Conservation (phyloP, 2,113 vertebrate species). For the Lamprotornis superbus region DNA sequence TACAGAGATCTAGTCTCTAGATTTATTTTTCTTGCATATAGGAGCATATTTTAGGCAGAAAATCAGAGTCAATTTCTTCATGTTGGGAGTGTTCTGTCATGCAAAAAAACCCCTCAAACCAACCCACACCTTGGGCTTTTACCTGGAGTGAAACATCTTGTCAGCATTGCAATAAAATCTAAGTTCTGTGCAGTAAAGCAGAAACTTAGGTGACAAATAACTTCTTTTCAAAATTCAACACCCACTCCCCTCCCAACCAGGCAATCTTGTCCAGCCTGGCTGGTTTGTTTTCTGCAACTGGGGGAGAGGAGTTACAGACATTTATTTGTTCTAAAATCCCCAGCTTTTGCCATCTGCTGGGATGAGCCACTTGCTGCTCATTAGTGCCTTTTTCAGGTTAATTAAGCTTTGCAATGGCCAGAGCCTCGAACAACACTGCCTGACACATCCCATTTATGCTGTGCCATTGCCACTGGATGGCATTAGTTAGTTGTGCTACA, state of each 20-base stretch:
- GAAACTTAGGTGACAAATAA: not conserved
- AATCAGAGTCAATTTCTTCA: not conserved
- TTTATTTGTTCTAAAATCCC: not conserved
- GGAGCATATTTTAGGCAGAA: not conserved
- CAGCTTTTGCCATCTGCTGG: not conserved
- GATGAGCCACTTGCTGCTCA: not conserved
- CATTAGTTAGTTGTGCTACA: conserved; percentile 71
- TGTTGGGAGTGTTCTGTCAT: not conserved
- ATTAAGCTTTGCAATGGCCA: not conserved
- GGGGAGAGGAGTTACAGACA: not conserved
- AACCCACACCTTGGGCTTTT: not conserved
- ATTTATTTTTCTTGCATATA: not conserved
- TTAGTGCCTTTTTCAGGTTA: not conserved
- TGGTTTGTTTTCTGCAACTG: not conserved
- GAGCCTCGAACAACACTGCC: not conserved
- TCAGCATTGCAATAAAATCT: not conserved
- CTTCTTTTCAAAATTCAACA: not conserved
- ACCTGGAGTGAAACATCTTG: not conserved
- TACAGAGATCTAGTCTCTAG: too few species aligned
- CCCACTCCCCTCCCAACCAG: not conserved
- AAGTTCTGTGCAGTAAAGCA: not conserved
- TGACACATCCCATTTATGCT: conserved; percentile 18
- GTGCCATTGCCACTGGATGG: conserved; percentile 71
- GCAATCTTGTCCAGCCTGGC: not conserved
- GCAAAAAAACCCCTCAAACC: not conserved